Base-by-base conservation (phyloP, 1,140 invertebrate genomes). In the Orius insidiosus region DNA sequence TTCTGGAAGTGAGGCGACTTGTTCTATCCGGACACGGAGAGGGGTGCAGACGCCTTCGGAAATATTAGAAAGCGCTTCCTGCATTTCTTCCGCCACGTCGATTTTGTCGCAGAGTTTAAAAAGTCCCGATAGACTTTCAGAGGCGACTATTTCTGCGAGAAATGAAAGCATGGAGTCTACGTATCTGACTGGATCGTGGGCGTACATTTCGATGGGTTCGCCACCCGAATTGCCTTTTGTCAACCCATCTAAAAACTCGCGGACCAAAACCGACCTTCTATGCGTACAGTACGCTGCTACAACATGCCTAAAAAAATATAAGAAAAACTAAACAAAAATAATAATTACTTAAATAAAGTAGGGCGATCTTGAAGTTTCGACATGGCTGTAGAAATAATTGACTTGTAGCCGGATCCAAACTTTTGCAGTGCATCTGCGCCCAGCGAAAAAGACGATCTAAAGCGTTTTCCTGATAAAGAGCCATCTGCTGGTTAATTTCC, bases 131-230 rank as follows among this genome's bases (percentile, higher is more conserved):
- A 97, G 66, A 66, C 92, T 85, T 66, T 98, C 92, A 61, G 84
- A 87, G 63, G 98, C 95, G 55, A 93, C 80, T 5, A 83, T 74
- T 66, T 95, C 89, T 67, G 97, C 90, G 16, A 98, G 70, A 90
- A 92, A 98, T 15, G 89, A 89, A 48, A 98, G 70, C 75, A 98
- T 98, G 60, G 98, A 93, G 16, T 88, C 87, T 34, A 95, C 78
- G 60, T 98, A 98, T 38, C 87, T 72, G 58, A 90, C 77, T 35
- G 89, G 80, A 70, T 98, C 93, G 67, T 94, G 83, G 15, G 88
- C 87, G 68, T 90, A 81, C 59, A 92, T 76, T 69, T 96, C 93
- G 56, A 98, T 95, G 19, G 92, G 88, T 55, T 85, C 79, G 10
- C 85, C 81, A 43, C 31, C 41, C 40, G 74, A 66, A 51, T 76